Evolutionary conservation across 2,888 invertebrate species (phyloP).

Genomic region (Eupithecia centaureata): DNA sequence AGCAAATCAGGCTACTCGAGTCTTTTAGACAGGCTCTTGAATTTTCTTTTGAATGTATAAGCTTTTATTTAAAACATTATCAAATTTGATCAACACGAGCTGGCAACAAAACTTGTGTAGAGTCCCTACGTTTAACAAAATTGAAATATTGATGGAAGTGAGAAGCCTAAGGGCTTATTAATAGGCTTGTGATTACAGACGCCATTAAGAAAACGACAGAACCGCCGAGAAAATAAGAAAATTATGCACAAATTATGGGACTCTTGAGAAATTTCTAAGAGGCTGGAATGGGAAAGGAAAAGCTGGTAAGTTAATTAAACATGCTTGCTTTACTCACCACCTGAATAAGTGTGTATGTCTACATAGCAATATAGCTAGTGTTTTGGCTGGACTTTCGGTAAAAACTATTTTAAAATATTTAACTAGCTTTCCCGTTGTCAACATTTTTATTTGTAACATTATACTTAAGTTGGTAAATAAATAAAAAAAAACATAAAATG

Average conservation of each 20-base stretch:
- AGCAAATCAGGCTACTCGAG: too few relatives aligned
- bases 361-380: background rate
- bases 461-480: too few relatives aligned
- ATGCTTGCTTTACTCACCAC: background rate
- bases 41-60: too few relatives aligned
- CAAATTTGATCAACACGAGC: background rate
- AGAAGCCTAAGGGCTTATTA: conserved; percentile 64
- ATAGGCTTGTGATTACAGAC: conserved; percentile 71
- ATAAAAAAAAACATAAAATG: too few relatives aligned
- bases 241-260: conserved; percentile 15
- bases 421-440: too few relatives aligned
- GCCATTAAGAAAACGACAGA: conserved; percentile 56
- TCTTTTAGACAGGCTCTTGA: too few relatives aligned
- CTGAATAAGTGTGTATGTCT: background rate
- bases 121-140: conserved; percentile 64
- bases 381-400: background rate
- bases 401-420: too few relatives aligned
- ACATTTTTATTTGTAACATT: too few relatives aligned
- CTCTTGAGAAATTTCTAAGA: conserved; percentile 8
- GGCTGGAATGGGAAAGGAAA: background rate
- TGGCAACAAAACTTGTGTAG: conserved; percentile 17
- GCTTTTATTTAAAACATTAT: background rate
- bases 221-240: conserved; percentile 14
- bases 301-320: background rate
- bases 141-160: conserved; percentile 74